These are phyloP conservation scores for Equus przewalskii DNA, from an alignment of 2,113 vertebrate species.

Conservation along the genomic window DNA sequence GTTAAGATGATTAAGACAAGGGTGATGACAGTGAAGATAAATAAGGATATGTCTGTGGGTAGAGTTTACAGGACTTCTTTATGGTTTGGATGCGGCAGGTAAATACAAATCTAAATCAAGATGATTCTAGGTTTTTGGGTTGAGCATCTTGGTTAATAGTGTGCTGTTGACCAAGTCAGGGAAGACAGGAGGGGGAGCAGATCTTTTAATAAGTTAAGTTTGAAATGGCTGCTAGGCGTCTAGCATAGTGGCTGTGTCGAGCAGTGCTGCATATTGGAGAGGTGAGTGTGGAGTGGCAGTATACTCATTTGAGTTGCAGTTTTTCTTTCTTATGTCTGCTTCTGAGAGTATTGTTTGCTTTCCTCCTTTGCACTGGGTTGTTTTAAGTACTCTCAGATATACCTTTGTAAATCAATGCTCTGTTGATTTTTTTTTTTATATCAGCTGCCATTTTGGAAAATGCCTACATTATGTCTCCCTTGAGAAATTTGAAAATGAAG, in stretches of 20 bases:
- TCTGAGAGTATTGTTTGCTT: background rate
- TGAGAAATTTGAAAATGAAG: background rate
- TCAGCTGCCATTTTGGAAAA: background rate
- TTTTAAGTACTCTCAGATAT: background rate
- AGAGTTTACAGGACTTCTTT: background rate
- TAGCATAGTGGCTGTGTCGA: background rate
- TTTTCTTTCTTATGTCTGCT: background rate
- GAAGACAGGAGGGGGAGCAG: background rate
- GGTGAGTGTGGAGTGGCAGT: fast-evolving
- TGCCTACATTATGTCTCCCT: background rate
- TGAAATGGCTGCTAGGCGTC: background rate
- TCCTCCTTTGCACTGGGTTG: background rate
- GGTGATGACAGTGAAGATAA: background rate
- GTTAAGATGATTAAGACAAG: background rate
- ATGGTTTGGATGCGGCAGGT: background rate
- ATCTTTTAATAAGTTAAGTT: background rate
- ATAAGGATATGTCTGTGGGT: background rate
- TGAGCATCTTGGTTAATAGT: background rate
- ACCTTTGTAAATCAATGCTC: background rate
- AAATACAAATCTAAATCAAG: background rate
- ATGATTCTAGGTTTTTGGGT: background rate
- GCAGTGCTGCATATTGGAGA: background rate
- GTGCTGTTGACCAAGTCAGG: background rate
- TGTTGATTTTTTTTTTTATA: background rate
- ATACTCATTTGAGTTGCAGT: fast-evolving